Percentiles rank a stretch among this genome's conserved stretches.
These are phyloP conservation scores for Charaxes varanes DNA, from an alignment of 1,140 invertebrate species.

Conservation along the genomic window DNA sequence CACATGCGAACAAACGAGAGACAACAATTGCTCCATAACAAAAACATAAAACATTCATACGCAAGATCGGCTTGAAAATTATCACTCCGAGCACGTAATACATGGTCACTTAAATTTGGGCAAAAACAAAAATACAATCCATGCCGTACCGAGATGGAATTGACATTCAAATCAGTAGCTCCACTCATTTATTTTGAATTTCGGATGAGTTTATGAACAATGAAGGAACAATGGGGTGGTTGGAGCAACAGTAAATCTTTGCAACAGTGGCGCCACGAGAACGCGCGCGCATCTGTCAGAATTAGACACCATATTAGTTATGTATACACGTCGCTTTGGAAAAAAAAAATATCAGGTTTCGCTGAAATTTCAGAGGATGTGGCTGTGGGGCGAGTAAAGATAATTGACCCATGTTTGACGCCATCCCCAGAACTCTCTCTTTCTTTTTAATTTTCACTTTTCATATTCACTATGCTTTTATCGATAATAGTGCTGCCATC, in stretches of 20 bases:
- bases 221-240: constrained; percentile 49
- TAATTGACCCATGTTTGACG: too few relatives aligned
- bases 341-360: too few relatives aligned
- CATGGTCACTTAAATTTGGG: constrained; percentile 32
- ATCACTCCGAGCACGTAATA: constrained; percentile 8
- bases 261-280: constrained; percentile 59
- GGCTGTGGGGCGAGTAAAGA: too few relatives aligned
- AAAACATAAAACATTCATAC: too few relatives aligned
- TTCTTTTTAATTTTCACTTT: too few relatives aligned
- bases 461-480: too few relatives aligned
- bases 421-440: too few relatives aligned
- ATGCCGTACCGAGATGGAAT: constrained; percentile 53
- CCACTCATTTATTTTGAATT: constrained; percentile 60
- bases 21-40: too few relatives aligned
- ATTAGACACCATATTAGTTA: constrained; percentile 52
- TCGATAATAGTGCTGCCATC: too few relatives aligned
- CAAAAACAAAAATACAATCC: constrained; percentile 55
- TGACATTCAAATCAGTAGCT: constrained; percentile 69
- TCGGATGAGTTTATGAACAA: constrained; percentile 51
- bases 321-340: constrained; percentile 13
- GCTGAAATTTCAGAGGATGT: too few relatives aligned
- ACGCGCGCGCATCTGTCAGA: constrained; percentile 57
- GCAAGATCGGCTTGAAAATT: too few relatives aligned
- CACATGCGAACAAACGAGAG: too few relatives aligned
- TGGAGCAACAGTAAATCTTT: constrained; percentile 62